These are phyloP conservation scores for Colostygia pectinataria DNA, from an alignment of 2,888 invertebrate species.

Conservation along the genomic window DNA sequence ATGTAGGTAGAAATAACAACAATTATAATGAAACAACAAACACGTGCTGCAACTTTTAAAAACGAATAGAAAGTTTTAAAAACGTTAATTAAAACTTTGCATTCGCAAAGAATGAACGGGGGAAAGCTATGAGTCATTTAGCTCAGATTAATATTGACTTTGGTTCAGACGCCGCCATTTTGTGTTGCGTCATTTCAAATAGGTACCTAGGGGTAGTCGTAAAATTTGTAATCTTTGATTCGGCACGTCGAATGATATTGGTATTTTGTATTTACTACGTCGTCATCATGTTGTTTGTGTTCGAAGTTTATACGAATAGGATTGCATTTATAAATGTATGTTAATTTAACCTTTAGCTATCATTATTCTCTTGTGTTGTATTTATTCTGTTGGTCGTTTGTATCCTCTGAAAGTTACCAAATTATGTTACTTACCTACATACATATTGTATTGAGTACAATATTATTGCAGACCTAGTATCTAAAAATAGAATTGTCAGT, in stretches of 20 bases:
- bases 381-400: too few species aligned
- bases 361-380: conserved; percentile 18
- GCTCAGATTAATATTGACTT: conserved; percentile 52
- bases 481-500: conserved; percentile 21
- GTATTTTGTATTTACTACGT: conserved; percentile 25
- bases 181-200: conserved; percentile 46
- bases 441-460: conserved; percentile 12
- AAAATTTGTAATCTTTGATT: conserved; percentile 30
- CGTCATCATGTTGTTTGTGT: not conserved
- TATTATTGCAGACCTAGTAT: conserved; percentile 22
- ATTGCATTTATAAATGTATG: conserved; percentile 17
- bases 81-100: conserved; percentile 68
- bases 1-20: too few species aligned
- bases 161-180: conserved; percentile 40
- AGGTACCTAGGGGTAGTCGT: too few species aligned
- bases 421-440: too few species aligned
- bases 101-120: conserved; percentile 52
- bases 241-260: conserved; percentile 27
- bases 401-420: conserved; percentile 24
- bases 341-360: conserved; percentile 29
- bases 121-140: conserved; percentile 50
- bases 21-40: conserved; percentile 49
- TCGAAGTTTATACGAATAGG: too few species aligned
- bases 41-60: conserved; percentile 50
- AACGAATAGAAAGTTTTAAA: conserved; percentile 65